A percentile compares a stretch with the other conserved stretches of the same genome.
Evolutionary conservation across 2,888 invertebrate genomes (phyloP).

Genomic region (Gari tellinella): DNA sequence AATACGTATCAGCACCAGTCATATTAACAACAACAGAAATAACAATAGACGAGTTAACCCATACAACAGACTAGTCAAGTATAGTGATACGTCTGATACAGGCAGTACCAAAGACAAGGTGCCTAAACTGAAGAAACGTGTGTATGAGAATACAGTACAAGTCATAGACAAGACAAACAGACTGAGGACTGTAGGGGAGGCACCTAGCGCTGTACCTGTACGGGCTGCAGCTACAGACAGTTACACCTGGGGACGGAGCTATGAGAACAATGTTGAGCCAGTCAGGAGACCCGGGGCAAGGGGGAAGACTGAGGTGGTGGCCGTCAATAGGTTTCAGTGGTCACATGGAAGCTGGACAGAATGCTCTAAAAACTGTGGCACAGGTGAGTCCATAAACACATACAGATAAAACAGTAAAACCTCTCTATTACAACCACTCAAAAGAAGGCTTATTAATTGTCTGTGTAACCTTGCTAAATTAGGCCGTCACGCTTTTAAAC

Average conservation of each 20-base stretch:
- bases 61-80: neutral
- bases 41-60: conserved; percentile 16
- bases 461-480: too few species aligned
- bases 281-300: neutral
- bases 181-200: conserved; percentile 2
- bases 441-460: too few species aligned
- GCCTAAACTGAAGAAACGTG: conserved; percentile 9
- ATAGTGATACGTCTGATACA: neutral
- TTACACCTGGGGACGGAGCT: neutral
- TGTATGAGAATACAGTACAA: conserved; percentile 37
- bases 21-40: conserved; percentile 14
- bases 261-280: neutral
- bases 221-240: neutral
- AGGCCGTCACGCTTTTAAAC: too few species aligned
- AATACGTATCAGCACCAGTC: conserved; percentile 30
- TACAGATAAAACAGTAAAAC: too few species aligned
- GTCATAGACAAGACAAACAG: conserved; percentile 28
- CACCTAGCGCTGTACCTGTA: too few species aligned
- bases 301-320: neutral
- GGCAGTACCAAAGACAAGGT: neutral
- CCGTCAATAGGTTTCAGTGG: conserved; percentile 65
- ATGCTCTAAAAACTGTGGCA: conserved; percentile 96
- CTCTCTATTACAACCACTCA: too few species aligned
- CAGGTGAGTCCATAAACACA: conserved; percentile 86
- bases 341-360: conserved; percentile 89